Conservation (phyloP, 30 jellyfish, hydroid and myxozoan species). For the Aurelia sp. region DNA sequence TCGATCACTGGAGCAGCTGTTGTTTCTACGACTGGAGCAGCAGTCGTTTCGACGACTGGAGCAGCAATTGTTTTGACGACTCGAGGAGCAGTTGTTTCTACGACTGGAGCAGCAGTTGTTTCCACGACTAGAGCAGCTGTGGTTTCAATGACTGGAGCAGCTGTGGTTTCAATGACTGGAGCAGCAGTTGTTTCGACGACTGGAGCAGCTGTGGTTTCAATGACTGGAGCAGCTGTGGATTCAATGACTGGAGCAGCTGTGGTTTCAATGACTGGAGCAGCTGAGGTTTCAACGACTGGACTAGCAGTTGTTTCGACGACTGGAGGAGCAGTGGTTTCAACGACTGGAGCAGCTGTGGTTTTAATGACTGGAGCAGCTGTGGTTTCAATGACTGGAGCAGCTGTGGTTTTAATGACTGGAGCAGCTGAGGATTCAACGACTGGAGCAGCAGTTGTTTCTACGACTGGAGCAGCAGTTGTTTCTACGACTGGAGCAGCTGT, state of each 20-base stretch:
- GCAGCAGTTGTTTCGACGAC: conserved; percentile 42
- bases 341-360: no score
- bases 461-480: no score
- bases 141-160: conserved; percentile 10
- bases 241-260: conserved; percentile 37
- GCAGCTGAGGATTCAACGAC: no score
- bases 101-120: conserved; percentile 29
- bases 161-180: conserved; percentile 12
- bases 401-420: no score
- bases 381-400: no score
- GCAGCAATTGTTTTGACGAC: conserved; percentile 19
- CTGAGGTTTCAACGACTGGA: no score
- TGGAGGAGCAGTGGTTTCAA: no score
- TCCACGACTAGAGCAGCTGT: conserved; percentile 29
- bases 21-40: conserved; percentile 20
- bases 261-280: not conserved
- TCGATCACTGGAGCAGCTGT: conserved; percentile 36
- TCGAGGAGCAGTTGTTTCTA: not conserved
- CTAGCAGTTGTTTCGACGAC: no score
- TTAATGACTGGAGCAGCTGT: no score
- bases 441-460: no score
- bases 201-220: conserved; percentile 13
- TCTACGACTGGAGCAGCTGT: no score
- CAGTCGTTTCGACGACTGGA: conserved; percentile 11
- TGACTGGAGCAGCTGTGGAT: conserved; percentile 32